Conservation (phyloP, 2,888 invertebrate genomes). For the Polietes domitor region DNA sequence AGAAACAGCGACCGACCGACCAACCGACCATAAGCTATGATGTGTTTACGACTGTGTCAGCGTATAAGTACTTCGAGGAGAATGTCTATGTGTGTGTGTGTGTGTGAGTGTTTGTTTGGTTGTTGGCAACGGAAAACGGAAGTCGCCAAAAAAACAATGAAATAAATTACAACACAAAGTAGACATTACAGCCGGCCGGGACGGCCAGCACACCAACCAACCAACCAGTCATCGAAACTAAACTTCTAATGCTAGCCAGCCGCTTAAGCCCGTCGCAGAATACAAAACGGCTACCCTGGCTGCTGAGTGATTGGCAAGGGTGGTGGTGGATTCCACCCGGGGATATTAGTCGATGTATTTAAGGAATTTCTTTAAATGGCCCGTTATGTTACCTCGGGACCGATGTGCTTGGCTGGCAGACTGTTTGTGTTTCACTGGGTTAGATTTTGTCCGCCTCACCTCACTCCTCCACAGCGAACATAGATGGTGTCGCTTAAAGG, state of each 20-base stretch:
- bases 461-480: background rate
- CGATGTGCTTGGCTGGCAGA: background rate
- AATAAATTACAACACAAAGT: slow-evolving; percentile 68
- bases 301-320: too few species aligned
- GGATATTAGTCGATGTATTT: slow-evolving; percentile 29
- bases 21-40: slow-evolving; percentile 59
- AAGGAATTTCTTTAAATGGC: slow-evolving; percentile 40
- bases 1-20: background rate
- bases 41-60: slow-evolving; percentile 62
- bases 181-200: slow-evolving; percentile 44
- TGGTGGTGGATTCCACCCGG: background rate
- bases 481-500: slow-evolving; percentile 24
- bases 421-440: background rate
- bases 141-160: slow-evolving; percentile 70
- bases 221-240: slow-evolving; percentile 4
- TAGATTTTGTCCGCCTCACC: too few species aligned
- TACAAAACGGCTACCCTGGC: too few species aligned
- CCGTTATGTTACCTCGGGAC: slow-evolving; percentile 10
- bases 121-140: slow-evolving; percentile 64
- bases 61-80: slow-evolving; percentile 5
- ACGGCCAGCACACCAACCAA: background rate
- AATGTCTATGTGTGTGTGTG: slow-evolving; percentile 30
- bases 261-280: too few species aligned
- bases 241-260: slow-evolving; percentile 29
- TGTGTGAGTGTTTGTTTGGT: slow-evolving; percentile 38